Conservation (phyloP, 2,113 vertebrate genomes). For the Amblyopsis rosae region DNA sequence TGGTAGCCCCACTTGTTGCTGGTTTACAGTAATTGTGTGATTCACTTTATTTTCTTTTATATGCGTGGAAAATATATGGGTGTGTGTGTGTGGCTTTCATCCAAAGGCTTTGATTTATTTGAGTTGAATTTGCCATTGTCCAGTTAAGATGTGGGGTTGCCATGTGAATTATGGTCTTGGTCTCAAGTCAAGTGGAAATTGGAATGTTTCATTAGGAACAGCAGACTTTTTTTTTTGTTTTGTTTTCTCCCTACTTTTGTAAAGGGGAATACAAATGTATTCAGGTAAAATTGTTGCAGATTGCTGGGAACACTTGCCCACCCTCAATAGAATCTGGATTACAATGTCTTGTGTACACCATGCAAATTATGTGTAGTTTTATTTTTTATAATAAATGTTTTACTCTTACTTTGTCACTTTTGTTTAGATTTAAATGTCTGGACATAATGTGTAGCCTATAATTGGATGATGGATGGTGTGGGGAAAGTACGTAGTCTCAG, state of each 20-base stretch:
- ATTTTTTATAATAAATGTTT: constrained; percentile 62
- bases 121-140: not conserved
- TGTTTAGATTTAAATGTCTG: not conserved
- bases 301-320: not conserved
- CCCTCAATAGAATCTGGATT: not conserved
- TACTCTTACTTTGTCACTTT: not conserved
- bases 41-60: not conserved
- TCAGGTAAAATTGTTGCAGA: not conserved
- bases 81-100: not conserved
- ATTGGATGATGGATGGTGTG: no score
- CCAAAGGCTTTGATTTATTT: constrained; percentile 2
- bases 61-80: constrained; percentile 10
- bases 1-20: not conserved
- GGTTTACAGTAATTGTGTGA: not conserved
- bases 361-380: constrained; percentile 14
- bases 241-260: not conserved
- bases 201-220: not conserved
- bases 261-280: not conserved
- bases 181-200: constrained; percentile 15
- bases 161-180: constrained; percentile 25
- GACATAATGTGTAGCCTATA: no score
- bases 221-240: not conserved
- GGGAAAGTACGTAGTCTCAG: no score
- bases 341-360: constrained; percentile 26
- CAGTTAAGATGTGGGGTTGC: constrained; percentile 7